These are phyloP conservation scores for Thunnus thynnus DNA, from an alignment of 2,113 vertebrate genomes.

Conservation along the genomic window DNA sequence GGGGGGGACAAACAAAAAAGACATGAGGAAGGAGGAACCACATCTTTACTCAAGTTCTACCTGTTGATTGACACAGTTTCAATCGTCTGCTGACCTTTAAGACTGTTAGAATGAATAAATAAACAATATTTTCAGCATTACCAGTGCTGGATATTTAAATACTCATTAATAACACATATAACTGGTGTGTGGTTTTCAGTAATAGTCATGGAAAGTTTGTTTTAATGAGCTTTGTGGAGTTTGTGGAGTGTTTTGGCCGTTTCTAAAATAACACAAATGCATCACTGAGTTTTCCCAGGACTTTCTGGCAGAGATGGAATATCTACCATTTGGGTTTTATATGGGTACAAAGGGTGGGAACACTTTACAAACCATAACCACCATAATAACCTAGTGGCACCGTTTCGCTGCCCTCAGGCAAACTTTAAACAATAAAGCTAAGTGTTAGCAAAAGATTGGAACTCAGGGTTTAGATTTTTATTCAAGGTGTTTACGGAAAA, in stretches of 20 bases:
- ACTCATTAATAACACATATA: not conserved
- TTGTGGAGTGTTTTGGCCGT: not conserved
- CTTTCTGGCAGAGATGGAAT: not conserved
- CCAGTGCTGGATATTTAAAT: not conserved
- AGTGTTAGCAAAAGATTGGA: not conserved
- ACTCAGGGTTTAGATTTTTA: not conserved
- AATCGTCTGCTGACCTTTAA: not conserved
- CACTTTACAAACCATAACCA: not conserved
- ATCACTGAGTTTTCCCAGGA: constrained; percentile 17
- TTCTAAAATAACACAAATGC: constrained; percentile 13
- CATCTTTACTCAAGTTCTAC: not conserved
- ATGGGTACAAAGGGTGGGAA: not conserved
- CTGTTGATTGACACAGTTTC: not conserved
- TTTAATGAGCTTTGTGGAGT: not conserved
- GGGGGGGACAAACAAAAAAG: not conserved
- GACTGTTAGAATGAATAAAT: not conserved
- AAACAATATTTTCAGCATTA: not conserved
- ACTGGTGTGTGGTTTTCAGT: not conserved
- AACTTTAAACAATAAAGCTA: not conserved
- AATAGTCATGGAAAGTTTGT: not conserved
- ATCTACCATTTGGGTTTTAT: not conserved
- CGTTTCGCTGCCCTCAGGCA: not conserved
- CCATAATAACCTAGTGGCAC: not conserved
- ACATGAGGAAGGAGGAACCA: not conserved
- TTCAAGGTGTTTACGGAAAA: not conserved